Evolutionary conservation across 1,140 invertebrate genomes (phyloP).

Genomic region (Mylabris phalerata): DNA sequence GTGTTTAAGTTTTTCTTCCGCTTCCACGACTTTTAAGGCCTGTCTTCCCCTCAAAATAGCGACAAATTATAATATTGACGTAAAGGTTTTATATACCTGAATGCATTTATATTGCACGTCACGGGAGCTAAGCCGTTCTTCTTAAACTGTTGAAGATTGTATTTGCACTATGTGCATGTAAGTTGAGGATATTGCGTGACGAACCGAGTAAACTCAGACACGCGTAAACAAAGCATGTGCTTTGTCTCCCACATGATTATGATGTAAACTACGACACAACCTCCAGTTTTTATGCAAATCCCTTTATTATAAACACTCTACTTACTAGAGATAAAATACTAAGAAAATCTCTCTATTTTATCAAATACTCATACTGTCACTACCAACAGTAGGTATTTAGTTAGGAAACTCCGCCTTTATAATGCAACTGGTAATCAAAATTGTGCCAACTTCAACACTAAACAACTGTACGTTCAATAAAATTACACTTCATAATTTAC

Average conservation of each 20-base stretch:
- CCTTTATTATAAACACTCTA: neutral
- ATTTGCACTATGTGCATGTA: slow-evolving; percentile 7
- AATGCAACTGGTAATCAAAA: slow-evolving; percentile 10
- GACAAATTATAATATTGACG: slow-evolving; percentile 43
- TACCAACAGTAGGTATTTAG: neutral
- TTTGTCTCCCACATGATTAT: slow-evolving; percentile 11
- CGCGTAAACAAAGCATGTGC: slow-evolving; percentile 15
- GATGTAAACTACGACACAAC: too few relatives aligned
- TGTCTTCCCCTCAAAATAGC: slow-evolving; percentile 34
- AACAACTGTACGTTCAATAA: too few relatives aligned
- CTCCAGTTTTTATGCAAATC: too few relatives aligned
- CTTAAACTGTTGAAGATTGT: slow-evolving; percentile 9
- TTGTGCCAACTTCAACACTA: neutral
- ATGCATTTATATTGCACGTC: slow-evolving; percentile 25
- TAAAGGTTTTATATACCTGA: slow-evolving; percentile 25
- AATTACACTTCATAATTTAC: too few relatives aligned
- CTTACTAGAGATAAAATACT: neutral
- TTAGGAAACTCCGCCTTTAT: neutral
- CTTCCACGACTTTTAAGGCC: slow-evolving; percentile 30
- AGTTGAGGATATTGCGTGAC: slow-evolving; percentile 7
- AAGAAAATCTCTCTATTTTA: too few relatives aligned
- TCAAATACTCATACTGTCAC: slow-evolving; percentile 3
- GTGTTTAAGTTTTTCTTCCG: slow-evolving; percentile 40
- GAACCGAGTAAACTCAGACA: slow-evolving; percentile 11
- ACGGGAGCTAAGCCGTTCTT: slow-evolving; percentile 23